These are phyloP conservation scores for Laothoe populi DNA, from an alignment of 2,888 invertebrate genomes.

Conservation along the genomic window DNA sequence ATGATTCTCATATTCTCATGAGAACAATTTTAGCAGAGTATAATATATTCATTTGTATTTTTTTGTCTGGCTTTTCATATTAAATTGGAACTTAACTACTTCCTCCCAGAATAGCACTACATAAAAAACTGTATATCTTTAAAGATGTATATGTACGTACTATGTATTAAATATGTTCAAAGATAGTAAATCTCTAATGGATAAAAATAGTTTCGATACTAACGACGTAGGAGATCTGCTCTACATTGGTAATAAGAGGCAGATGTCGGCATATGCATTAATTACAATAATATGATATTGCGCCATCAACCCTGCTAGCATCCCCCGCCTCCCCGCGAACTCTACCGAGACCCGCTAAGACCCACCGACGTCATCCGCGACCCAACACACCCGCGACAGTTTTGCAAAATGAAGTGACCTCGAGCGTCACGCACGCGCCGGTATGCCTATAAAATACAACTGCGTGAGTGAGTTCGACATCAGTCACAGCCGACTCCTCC, in stretches of 20 bases:
- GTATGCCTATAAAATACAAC: constrained; percentile 40
- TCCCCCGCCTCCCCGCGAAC: not conserved
- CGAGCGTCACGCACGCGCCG: constrained; percentile 25
- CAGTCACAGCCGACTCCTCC: constrained; percentile 37
- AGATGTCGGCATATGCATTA: constrained; percentile 22
- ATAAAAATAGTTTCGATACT: no score
- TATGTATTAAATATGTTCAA: no score
- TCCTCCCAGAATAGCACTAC: no score
- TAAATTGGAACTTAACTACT: no score
- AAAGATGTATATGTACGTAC: no score
- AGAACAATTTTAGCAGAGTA: no score
- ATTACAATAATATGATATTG: constrained; percentile 19
- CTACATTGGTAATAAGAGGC: not conserved
- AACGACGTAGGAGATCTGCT: not conserved
- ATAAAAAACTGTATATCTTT: no score
- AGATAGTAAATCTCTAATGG: no score
- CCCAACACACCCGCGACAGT: constrained; percentile 14
- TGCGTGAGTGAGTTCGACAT: constrained; percentile 31
- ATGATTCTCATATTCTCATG: no score
- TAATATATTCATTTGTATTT: no score
- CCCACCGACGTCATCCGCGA: not conserved
- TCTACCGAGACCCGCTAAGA: not conserved
- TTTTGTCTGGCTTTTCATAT: no score
- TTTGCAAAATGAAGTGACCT: constrained; percentile 44
- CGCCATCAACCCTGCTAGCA: constrained; percentile 7